phyloP scores from a whole-genome alignment of 2,797 vertebrate species.

The Galaxias olidus region DNA sequence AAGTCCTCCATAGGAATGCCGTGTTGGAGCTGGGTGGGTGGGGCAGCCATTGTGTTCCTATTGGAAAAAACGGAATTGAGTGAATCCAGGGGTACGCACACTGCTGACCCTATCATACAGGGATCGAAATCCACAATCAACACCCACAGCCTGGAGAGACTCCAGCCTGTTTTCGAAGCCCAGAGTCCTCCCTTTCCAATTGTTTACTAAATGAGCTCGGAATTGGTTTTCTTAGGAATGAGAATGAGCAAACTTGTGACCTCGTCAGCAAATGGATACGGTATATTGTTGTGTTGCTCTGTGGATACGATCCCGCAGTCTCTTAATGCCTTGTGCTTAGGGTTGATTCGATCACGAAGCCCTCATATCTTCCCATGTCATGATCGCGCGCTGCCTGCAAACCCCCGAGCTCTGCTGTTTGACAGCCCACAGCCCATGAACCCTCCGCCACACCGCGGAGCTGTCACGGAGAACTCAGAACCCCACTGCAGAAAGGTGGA shows the following conservation, averaged over 20 bases:
- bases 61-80: constrained; percentile 27
- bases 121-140: constrained; percentile 36
- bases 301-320: background rate
- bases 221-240: constrained; percentile 24
- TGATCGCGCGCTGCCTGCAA: background rate
- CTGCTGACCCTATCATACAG: constrained; percentile 35
- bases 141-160: constrained; percentile 10
- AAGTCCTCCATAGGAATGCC: constrained; percentile 22
- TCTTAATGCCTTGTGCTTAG: background rate
- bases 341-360: background rate
- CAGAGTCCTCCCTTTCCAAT: constrained; percentile 8
- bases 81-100: constrained; percentile 36
- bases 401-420: background rate
- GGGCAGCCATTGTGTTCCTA: constrained; percentile 41
- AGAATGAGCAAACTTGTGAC: constrained; percentile 30
- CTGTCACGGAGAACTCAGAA: background rate
- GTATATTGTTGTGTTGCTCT: background rate
- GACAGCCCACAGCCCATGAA: background rate
- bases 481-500: constrained; percentile 14
- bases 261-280: constrained; percentile 1
- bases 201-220: constrained; percentile 14
- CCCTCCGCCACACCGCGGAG: background rate
- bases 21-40: constrained; percentile 33
- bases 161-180: no score
- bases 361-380: background rate